Conservation (phyloP, 1,140 invertebrate genomes). For the Chionoecetes opilio region DNA sequence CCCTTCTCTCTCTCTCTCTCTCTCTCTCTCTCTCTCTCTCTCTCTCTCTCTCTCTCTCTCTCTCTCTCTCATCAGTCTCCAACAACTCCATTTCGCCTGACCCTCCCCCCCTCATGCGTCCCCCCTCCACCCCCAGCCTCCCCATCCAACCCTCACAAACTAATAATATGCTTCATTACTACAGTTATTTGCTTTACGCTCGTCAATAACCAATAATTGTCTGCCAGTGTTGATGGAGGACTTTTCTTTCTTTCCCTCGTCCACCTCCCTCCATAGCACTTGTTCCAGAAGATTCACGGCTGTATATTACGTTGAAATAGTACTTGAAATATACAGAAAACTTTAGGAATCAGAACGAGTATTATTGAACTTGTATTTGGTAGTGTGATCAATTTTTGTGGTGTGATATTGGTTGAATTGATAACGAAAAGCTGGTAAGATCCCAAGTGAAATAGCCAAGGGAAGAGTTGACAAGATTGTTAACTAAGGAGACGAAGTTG, state of each 20-base stretch:
- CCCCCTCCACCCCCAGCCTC: background rate
- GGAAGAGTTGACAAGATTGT: too few relatives aligned
- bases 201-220: background rate
- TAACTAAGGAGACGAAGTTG: too few relatives aligned
- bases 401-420: too few relatives aligned
- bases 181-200: background rate
- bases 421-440: too few relatives aligned
- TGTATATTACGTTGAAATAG: too few relatives aligned
- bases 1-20: background rate
- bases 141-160: background rate
- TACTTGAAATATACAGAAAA: background rate
- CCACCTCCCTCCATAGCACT: background rate
- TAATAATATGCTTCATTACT: background rate
- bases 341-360: background rate
- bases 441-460: too few relatives aligned
- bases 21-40: background rate
- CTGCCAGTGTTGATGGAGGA: background rate
- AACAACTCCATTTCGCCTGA: background rate
- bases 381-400: too few relatives aligned
- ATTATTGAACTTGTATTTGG: too few relatives aligned
- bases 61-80: background rate
- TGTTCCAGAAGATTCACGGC: background rate
- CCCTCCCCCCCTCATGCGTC: background rate
- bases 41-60: background rate
- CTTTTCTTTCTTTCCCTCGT: background rate